These are phyloP conservation scores for Caenorhabditis sp. DNA, from an alignment of 2,888 invertebrate genomes.

Conservation along the genomic window DNA sequence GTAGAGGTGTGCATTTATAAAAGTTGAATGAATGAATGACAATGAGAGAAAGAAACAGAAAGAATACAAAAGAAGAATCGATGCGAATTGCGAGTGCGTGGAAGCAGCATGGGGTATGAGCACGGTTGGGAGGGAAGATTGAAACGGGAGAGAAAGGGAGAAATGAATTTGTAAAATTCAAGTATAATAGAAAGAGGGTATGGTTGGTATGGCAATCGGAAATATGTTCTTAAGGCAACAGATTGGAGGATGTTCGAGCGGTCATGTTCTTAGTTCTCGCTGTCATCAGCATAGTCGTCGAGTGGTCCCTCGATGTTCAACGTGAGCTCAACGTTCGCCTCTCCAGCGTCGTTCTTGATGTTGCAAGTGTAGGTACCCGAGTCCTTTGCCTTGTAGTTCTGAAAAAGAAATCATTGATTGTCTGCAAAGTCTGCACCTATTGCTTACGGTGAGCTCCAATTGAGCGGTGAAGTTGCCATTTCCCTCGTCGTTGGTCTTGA, in stretches of 20 bases:
- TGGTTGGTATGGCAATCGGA: slow-evolving; percentile 57
- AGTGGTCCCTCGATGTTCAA: slow-evolving; percentile 92
- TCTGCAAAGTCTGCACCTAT: background rate
- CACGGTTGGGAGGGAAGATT: slow-evolving; percentile 14
- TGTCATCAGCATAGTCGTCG: slow-evolving; percentile 82
- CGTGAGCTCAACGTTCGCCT: slow-evolving; percentile 96
- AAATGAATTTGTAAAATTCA: slow-evolving; percentile 42
- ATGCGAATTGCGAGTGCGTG: background rate
- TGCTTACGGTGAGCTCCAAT: slow-evolving; percentile 80
- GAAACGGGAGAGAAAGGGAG: slow-evolving; percentile 1
- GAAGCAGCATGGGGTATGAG: background rate
- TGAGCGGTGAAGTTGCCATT: slow-evolving; percentile 63
- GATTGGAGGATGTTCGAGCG: slow-evolving; percentile 21
- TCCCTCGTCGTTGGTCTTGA: slow-evolving; percentile 67
- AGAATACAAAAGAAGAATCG: background rate
- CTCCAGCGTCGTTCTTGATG: slow-evolving; percentile 96
- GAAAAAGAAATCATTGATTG: slow-evolving; percentile 41
- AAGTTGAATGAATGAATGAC: slow-evolving; percentile 8
- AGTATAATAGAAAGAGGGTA: slow-evolving; percentile 50
- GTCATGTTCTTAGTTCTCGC: slow-evolving; percentile 74
- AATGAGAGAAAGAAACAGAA: slow-evolving; percentile 20
- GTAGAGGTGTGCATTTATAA: slow-evolving; percentile 26
- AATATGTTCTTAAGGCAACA: slow-evolving; percentile 49
- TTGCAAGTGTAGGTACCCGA: slow-evolving; percentile 96
- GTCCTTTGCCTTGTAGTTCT: slow-evolving; percentile 84